Conservation (phyloP, 92 coral and sea anemone species). For the Metridium senile region DNA sequence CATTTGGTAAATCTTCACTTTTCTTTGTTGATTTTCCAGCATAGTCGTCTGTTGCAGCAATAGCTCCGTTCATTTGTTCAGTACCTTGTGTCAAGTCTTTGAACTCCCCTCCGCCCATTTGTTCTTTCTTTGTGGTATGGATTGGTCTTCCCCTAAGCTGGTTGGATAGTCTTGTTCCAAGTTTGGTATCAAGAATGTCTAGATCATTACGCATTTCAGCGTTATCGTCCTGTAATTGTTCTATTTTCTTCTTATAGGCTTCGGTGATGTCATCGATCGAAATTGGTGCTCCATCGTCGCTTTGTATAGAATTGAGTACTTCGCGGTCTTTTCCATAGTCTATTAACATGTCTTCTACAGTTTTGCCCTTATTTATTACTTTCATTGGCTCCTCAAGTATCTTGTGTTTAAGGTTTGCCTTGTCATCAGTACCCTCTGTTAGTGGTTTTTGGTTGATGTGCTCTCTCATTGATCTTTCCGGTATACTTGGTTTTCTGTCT, state of each 20-base stretch:
- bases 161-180: slow-evolving; percentile 7
- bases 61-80: too few relatives aligned
- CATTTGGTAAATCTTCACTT: too few relatives aligned
- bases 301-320: not conserved
- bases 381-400: slow-evolving; percentile 12
- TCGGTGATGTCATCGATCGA: slow-evolving; percentile 14
- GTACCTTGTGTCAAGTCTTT: too few relatives aligned
- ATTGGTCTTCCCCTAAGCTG: not conserved
- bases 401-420: not conserved
- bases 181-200: not conserved
- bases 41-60: too few relatives aligned
- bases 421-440: not conserved
- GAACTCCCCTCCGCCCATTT: too few relatives aligned
- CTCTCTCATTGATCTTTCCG: not conserved
- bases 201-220: not conserved
- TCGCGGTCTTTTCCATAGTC: slow-evolving; percentile 36
- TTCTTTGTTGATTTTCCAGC: too few relatives aligned
- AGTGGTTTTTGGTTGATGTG: not conserved
- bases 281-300: slow-evolving; percentile 6
- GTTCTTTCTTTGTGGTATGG: not conserved
- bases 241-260: slow-evolving; percentile 5
- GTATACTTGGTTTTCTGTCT: not conserved
- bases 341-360: slow-evolving; percentile 46
- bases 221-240: not conserved
- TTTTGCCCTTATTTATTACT: slow-evolving; percentile 34